phyloP scores from a whole-genome alignment of 2,797 vertebrate species.

The Poecilia velifera region DNA sequence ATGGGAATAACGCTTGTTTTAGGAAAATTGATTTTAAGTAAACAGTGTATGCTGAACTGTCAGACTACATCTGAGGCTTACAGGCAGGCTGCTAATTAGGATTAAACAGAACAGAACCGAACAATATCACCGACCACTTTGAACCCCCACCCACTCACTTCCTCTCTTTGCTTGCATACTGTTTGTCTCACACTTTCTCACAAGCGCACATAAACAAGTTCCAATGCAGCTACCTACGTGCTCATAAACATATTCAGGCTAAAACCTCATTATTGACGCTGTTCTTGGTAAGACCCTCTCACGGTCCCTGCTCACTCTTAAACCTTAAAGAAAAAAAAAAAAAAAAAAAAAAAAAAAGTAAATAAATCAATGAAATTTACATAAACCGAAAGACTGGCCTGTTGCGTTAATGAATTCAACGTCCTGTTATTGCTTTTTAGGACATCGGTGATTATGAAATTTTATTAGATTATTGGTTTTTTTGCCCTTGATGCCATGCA shows the following conservation, averaged over 20 bases:
- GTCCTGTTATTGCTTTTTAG: not conserved
- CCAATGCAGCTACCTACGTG: constrained; percentile 12
- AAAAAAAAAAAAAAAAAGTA: not conserved
- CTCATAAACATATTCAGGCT: not conserved
- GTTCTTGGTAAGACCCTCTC: constrained; percentile 65
- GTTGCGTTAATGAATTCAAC: constrained; percentile 10
- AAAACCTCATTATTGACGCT: constrained; percentile 61
- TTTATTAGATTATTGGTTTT: not conserved
- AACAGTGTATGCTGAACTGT: constrained; percentile 30
- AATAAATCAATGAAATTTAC: not conserved
- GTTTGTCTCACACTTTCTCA: not conserved
- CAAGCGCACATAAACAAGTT: constrained; percentile 7
- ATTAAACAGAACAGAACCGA: constrained; percentile 63
- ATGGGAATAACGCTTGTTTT: constrained; percentile 49
- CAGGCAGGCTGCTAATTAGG: constrained; percentile 66
- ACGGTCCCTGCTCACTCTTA: constrained; percentile 59
- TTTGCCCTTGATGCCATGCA: not conserved
- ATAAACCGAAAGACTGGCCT: not conserved
- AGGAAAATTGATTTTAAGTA: constrained; percentile 51
- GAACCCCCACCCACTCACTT: constrained; percentile 18
- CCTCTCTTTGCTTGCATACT: not conserved
- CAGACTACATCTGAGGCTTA: constrained; percentile 56
- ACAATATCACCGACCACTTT: constrained; percentile 62
- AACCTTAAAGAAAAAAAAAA: not conserved
- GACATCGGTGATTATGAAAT: not conserved